Conservation (phyloP, 2,797 vertebrate species). For the Leontopithecus rosalia region DNA sequence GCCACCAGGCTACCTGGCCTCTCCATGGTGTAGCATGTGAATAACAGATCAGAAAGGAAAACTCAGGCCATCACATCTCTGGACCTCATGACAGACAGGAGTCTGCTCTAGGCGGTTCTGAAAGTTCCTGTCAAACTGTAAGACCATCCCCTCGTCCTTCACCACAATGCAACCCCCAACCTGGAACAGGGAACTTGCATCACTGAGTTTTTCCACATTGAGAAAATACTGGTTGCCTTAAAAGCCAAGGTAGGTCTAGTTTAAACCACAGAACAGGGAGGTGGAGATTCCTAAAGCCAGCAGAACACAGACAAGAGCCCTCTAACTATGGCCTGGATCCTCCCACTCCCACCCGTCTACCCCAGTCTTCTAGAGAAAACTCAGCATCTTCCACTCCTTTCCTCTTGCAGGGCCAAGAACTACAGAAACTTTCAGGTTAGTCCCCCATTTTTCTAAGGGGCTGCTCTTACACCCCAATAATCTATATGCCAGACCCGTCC, state of each 20-base stretch:
- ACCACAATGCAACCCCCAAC: neutral
- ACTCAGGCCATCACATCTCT: neutral
- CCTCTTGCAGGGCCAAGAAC: neutral
- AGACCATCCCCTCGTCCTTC: neutral
- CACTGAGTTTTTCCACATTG: neutral
- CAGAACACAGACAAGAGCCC: neutral
- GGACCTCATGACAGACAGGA: neutral
- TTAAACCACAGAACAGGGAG: conserved; percentile 64
- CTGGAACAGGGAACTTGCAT: neutral
- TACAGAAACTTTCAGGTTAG: neutral
- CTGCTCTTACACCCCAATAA: neutral
- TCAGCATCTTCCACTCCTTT: neutral
- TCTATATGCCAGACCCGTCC: no score
- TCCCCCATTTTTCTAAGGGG: neutral
- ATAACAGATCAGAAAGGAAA: neutral
- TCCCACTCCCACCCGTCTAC: neutral
- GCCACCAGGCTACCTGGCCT: neutral
- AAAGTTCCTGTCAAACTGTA: neutral
- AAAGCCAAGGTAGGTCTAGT: conserved; percentile 37
- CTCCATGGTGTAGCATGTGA: neutral
- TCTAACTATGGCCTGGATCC: neutral
- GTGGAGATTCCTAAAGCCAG: conserved; percentile 46
- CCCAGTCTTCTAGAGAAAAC: neutral
- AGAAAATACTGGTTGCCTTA: conserved; percentile 58
- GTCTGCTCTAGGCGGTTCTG: neutral